Percentiles rank a stretch among this genome's conserved stretches.
phyloP scores from a whole-genome alignment of 2,113 vertebrate species.

The Periophthalmodon schlosseri region DNA sequence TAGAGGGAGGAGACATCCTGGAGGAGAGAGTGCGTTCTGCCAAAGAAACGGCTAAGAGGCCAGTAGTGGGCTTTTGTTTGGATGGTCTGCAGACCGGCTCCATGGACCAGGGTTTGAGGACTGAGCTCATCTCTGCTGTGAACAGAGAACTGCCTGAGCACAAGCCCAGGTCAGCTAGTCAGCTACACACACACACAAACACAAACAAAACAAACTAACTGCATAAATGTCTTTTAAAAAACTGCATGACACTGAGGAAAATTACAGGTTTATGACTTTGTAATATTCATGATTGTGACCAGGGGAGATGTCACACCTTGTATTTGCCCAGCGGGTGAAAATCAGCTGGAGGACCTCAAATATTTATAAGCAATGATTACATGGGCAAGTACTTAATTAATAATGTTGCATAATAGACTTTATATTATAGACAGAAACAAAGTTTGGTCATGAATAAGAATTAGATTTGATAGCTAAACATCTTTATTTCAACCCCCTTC shows the following conservation, averaged over 20 bases:
- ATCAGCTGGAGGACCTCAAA: neutral
- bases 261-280: neutral
- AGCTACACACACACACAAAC: neutral
- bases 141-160: constrained; percentile 88
- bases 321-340: constrained; percentile 9
- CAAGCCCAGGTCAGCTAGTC: constrained; percentile 89
- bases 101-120: constrained; percentile 79
- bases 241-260: neutral
- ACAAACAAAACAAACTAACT: no score
- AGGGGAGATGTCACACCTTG: neutral
- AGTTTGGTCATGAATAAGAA: neutral
- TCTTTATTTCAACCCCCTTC: no score
- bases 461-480: neutral
- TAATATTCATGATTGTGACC: constrained; percentile 22
- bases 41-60: constrained; percentile 91
- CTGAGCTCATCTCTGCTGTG: constrained; percentile 83
- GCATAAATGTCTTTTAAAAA: neutral
- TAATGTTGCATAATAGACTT: constrained; percentile 6
- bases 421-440: neutral
- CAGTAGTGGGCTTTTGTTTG: constrained; percentile 93
- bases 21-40: constrained; percentile 93
- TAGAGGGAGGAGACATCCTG: constrained; percentile 90
- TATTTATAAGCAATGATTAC: constrained; percentile 3
- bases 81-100: constrained; percentile 86
- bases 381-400: neutral